Evolutionary conservation across 2,113 vertebrate genomes (phyloP), one percentile per base, ranked within the genome.

Genomic region (Apodemus speciosus): DNA sequence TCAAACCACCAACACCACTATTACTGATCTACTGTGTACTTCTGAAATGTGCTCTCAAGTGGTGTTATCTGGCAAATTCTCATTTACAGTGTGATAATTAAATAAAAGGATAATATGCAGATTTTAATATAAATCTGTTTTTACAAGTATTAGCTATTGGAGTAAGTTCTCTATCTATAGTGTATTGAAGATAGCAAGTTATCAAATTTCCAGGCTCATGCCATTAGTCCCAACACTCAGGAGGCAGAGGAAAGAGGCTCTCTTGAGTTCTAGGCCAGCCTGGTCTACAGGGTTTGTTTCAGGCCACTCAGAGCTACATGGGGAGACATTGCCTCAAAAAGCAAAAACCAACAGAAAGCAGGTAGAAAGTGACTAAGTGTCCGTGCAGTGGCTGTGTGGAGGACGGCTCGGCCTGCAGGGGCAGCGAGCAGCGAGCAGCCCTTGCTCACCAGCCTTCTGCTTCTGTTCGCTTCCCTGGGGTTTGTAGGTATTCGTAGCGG

Each of bases 51-150:
- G 49, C 53, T 69, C 49, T 75, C 38, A 83, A 38, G 69, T 40
- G 56, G 15, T 71, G 16, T 92, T 93, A 93, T 85, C 76, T 92
- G 80, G 30, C 93, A 30, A 77, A 40, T 92, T 92, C 40, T 92
- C 53, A 87, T 6, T 58, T 87, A 40, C 3, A 60, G 49, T 89
- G 90, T 95, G 14, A 73, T 95, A 95, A 90, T 87, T 95, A 91
- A 86, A 38, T 71, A 58, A 73, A 94, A 96, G 43, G 38, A 1
- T 86, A 86, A 71, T 81, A 14, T 77, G 49, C 11, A 76, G 62
- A 77, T 71, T 76, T 92, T 86, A 69, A 85, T 85, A 7, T 80
- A 91, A 90, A 85, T 68, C 18, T 3, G 8, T 60, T 86, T 91
- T 88, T 94, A 5, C 86, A 94, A 94, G 66, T 92, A 73, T 14